Base-by-base conservation (phyloP, 2,113 vertebrate genomes). In the Platanista minor region DNA sequence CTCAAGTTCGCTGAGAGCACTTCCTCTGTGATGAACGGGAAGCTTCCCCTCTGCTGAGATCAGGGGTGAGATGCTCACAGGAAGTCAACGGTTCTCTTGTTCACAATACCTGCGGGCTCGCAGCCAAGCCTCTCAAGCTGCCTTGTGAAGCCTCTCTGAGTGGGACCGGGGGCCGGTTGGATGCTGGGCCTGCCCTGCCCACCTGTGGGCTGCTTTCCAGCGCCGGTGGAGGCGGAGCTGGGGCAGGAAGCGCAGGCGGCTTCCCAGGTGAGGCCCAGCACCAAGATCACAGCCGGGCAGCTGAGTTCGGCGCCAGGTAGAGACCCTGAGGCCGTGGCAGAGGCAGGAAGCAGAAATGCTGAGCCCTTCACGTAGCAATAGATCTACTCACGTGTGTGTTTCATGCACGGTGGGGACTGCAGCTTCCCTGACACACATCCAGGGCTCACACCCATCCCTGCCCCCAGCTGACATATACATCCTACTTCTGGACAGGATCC, bases 51-150 rank as follows among this genome's bases (percentile, higher is more conserved):
- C 21, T 1, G 33, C 52, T 21, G n/a, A 13, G 71, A 61, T 52
- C 31, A 0, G 33, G 66, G 36, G 49, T 46, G 67, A 86, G 46
- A 66, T 2, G 52, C 27, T 90, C 33, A 33, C 92, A 96, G 92
- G 97, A 98, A 97, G 90, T 82, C 33, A 52, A 77, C 5, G 91
- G 90, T 94, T 96, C 96, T 95, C 66, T 33, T 82, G 95, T 81
- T 61, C 91, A 72, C 87, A 61, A 20, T 41, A 49, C 41, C 29
- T 57, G n/a, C n/a, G 46, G 15, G 5, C 12, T 11, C 3, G 13
- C n/a, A 67, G 72, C 5, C 39, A 13, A 12, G 49, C 33, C 49
- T 59, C 52, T 17, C 1, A 7, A 15, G 81, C 54, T 18, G 29
- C 67, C 21, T 20, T 23, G 49, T 17, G 23, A 7, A 52, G 25